Percentiles rank a stretch among this genome's conserved stretches.
These are phyloP conservation scores for Anarhynchus alexandrinus DNA, from an alignment of 2,113 vertebrate species.

Conservation along the genomic window DNA sequence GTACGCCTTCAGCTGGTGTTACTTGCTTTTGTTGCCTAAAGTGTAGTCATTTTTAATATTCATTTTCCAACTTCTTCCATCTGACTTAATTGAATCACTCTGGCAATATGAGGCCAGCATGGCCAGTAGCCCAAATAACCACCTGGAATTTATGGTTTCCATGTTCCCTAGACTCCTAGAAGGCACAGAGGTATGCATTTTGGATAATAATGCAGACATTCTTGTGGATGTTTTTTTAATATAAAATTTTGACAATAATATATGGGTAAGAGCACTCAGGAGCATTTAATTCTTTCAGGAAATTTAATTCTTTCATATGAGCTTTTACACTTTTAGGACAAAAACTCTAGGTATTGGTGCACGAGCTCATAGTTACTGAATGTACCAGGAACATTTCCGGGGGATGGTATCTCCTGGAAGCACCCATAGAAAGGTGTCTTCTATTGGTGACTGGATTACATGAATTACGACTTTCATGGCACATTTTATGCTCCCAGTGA, in stretches of 20 bases:
- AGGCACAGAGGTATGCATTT: neutral
- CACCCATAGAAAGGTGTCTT: neutral
- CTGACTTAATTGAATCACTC: neutral
- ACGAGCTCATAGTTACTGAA: neutral
- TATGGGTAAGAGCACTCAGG: neutral
- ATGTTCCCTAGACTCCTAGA: neutral
- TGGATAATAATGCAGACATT: neutral
- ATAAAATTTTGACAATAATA: neutral
- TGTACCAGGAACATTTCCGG: neutral
- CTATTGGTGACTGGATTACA: neutral
- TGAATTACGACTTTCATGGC: neutral
- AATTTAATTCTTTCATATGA: neutral
- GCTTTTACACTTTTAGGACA: neutral
- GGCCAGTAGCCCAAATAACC: neutral
- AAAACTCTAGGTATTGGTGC: neutral
- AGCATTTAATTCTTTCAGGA: neutral
- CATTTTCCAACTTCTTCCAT: neutral
- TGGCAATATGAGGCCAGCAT: neutral
- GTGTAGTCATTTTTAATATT: neutral
- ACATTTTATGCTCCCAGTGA: neutral
- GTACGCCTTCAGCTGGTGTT: neutral
- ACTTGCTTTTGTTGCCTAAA: neutral
- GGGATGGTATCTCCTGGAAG: neutral
- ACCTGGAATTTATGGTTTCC: constrained; percentile 7
- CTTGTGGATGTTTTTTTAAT: neutral